Evolutionary conservation across 1,140 invertebrate genomes (phyloP), one percentile per base, ranked within the genome.

Genomic region (Chionoecetes opilio): DNA sequence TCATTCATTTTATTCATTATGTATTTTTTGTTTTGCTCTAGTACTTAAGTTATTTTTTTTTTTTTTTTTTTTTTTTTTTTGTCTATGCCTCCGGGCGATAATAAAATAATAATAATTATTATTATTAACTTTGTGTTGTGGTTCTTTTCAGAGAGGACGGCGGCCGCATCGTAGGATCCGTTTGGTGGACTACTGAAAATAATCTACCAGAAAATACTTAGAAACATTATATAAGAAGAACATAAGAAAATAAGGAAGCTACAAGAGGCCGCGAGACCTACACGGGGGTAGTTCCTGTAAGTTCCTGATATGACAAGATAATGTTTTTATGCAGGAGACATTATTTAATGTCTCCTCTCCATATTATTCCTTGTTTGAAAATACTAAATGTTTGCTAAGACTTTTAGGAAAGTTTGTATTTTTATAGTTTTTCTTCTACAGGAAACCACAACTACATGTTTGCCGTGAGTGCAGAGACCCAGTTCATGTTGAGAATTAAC

Each of bases 81-180:
- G 21, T 75, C 0, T 9, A 75, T n/a, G 26, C n/a, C 63, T 26
- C 21, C 63, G n/a, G n/a, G n/a, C n/a, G n/a, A n/a, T n/a, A n/a
- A n/a, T n/a, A n/a, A n/a, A n/a, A n/a, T n/a, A n/a, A n/a, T n/a
- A 46, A 75, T n/a, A 75, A n/a, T 75, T n/a, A 75, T 21, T 21
- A 75, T 2, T 26, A n/a, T 21, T n/a, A 75, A 75, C 26, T 35
- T 35, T 26, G 11, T 91, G 2, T 9, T 91, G 63, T 32, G n/a
- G 11, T 34, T 53, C 0, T 32, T 86, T 63, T 86, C 92, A 93
- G 92, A 26, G 92, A 93, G 21, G 92, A 93, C 46, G 82, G 92
- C 17, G 92, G 92, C 31, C 92, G 92, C 11, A 93, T 93, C 82
- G 92, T 41, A 93, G 92, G 53, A 93, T 93, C 53, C 92, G 92